phyloP scores from a whole-genome alignment of 2,888 invertebrate species.

The Eucera pruinosa region DNA sequence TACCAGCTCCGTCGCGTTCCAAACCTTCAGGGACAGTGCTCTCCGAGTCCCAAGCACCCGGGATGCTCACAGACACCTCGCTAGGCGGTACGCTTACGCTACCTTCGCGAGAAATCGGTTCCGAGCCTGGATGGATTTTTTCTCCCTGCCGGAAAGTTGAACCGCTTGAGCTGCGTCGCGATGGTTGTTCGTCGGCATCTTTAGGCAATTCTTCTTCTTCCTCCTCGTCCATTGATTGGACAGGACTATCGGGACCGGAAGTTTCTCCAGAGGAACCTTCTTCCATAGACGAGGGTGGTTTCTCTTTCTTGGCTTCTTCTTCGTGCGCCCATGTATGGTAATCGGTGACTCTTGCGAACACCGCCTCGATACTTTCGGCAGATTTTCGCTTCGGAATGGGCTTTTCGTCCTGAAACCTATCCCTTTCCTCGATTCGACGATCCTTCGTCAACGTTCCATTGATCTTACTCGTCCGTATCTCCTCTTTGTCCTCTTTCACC shows the following conservation, averaged over 20 bases:
- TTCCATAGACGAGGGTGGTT: conserved; percentile 79
- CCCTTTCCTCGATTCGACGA: conserved; percentile 68
- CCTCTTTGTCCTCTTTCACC: conserved; percentile 66
- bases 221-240: conserved; percentile 90
- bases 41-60: conserved; percentile 83
- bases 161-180: conserved; percentile 83
- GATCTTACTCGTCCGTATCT: conserved; percentile 67
- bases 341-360: conserved; percentile 85
- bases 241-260: conserved; percentile 94
- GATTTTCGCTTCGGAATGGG: conserved; percentile 80
- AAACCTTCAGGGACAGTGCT: conserved; percentile 81
- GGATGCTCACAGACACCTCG: conserved; percentile 83
- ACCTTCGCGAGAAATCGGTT: conserved; percentile 82
- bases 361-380: conserved; percentile 80
- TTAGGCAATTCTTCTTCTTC: conserved; percentile 86
- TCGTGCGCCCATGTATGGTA: conserved; percentile 84
- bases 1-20: conserved; percentile 79
- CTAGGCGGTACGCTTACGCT: conserved; percentile 83
- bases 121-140: conserved; percentile 79
- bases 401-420: conserved; percentile 75
- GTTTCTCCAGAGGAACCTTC: conserved; percentile 93
- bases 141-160: conserved; percentile 81
- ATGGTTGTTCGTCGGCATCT: conserved; percentile 85
- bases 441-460: conserved; percentile 75
- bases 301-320: conserved; percentile 80